Evolutionary conservation across 2,888 invertebrate genomes (phyloP).

Genomic region (Syritta pipiens): DNA sequence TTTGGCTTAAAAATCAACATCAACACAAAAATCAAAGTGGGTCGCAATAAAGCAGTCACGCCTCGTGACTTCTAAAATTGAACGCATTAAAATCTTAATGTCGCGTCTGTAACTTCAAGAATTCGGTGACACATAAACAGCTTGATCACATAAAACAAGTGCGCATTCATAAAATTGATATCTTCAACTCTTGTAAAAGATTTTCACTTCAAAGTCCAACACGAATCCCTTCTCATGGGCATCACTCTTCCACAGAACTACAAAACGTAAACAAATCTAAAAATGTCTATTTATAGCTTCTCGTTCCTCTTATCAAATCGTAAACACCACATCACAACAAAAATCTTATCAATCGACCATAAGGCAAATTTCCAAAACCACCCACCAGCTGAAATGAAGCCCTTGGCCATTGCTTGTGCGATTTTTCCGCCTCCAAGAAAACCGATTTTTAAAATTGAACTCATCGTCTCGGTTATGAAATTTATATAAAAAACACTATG

Average conservation of each 20-base stretch:
- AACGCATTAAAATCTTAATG: too few relatives aligned
- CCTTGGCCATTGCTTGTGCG: conserved; percentile 94
- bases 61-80: too few relatives aligned
- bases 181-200: not conserved
- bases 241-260: too few relatives aligned
- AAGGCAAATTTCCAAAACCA: conserved; percentile 45
- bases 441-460: conserved; percentile 82
- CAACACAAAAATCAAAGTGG: too few relatives aligned
- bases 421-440: conserved; percentile 95
- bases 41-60: too few relatives aligned
- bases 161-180: too few relatives aligned
- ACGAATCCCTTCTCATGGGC: not conserved
- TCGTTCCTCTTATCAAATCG: not conserved
- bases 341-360: not conserved
- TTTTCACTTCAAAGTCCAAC: not conserved
- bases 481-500: too few relatives aligned
- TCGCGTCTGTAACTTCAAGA: too few relatives aligned
- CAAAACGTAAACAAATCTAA: not conserved
- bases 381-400: conserved; percentile 91
- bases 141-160: too few relatives aligned
- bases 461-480: too few relatives aligned
- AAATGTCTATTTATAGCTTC: not conserved
- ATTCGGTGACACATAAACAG: too few relatives aligned
- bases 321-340: not conserved
- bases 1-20: too few relatives aligned